Conservation (phyloP, 2,113 vertebrate genomes). For the Heloderma charlesbogerti region DNA sequence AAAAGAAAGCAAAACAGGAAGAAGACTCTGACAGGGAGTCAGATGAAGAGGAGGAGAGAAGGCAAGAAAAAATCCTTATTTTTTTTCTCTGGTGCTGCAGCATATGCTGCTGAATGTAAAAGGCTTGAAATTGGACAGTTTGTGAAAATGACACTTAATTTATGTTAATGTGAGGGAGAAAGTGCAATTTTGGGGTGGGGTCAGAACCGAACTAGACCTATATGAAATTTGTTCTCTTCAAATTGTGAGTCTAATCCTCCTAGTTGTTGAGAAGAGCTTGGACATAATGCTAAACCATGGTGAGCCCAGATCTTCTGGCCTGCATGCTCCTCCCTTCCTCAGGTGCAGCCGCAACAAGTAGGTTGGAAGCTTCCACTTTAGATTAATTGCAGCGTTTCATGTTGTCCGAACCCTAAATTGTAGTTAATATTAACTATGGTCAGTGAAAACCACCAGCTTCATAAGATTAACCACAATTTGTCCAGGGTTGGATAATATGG, state of each 20-base stretch:
- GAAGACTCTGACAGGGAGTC: slow-evolving; percentile 94
- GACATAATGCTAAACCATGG: neutral
- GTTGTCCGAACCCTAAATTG: neutral
- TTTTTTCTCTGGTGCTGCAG: neutral
- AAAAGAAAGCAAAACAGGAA: slow-evolving; percentile 80
- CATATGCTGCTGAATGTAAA: slow-evolving; percentile 17
- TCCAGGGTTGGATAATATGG: neutral
- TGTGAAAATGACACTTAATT: neutral
- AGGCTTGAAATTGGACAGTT: neutral
- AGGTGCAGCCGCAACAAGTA: neutral
- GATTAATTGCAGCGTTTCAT: neutral
- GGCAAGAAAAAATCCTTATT: slow-evolving; percentile 77
- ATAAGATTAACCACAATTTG: neutral
- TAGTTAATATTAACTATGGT: neutral
- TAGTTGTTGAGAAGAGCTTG: neutral
- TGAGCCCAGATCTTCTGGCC: neutral
- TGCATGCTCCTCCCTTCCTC: neutral
- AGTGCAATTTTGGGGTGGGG: neutral
- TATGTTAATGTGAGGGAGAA: neutral
- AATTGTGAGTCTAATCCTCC: neutral
- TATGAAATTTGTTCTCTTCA: neutral
- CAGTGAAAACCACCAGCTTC: neutral
- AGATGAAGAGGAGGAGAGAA: slow-evolving; percentile 89
- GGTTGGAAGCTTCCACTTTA: neutral
- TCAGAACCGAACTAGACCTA: neutral